Percentiles rank a stretch among this genome's conserved stretches.
Conservation (phyloP, 2,113 vertebrate genomes). For the Marmota flaviventris region DNA sequence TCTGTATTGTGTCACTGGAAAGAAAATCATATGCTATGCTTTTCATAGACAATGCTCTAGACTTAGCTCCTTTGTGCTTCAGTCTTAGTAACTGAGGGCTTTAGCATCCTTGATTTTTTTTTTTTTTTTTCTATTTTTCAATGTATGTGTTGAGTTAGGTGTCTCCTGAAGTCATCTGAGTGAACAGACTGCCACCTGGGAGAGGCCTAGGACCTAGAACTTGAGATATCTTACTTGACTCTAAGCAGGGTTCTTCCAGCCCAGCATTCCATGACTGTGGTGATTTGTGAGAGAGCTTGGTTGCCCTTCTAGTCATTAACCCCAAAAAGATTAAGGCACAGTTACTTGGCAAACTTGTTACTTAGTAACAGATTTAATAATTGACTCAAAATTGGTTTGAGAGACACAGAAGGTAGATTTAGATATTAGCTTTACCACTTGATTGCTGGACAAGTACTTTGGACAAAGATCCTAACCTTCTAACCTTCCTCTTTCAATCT, state of each 20-base stretch:
- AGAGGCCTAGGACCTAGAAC: neutral
- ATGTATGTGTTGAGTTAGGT: neutral
- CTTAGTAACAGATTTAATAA: constrained; percentile 37
- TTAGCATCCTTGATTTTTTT: constrained; percentile 38
- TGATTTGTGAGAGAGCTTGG: neutral
- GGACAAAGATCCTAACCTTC: neutral
- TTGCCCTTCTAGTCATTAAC: constrained; percentile 23
- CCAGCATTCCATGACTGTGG: neutral
- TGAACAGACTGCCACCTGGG: neutral
- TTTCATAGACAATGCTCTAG: neutral
- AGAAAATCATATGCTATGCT: neutral
- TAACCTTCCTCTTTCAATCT: neutral
- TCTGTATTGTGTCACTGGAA: neutral
- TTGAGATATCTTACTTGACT: neutral
- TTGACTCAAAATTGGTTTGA: constrained; percentile 33
- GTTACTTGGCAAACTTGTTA: neutral
- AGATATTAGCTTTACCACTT: neutral
- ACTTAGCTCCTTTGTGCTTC: neutral
- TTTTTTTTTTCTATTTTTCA: constrained; percentile 1
- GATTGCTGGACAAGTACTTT: neutral
- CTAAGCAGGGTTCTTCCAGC: neutral
- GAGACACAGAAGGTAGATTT: neutral
- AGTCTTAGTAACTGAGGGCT: neutral
- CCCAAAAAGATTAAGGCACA: neutral
- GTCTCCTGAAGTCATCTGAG: neutral